phyloP scores from a whole-genome alignment of 1,140 invertebrate species.

The Drosophila yakuba region DNA sequence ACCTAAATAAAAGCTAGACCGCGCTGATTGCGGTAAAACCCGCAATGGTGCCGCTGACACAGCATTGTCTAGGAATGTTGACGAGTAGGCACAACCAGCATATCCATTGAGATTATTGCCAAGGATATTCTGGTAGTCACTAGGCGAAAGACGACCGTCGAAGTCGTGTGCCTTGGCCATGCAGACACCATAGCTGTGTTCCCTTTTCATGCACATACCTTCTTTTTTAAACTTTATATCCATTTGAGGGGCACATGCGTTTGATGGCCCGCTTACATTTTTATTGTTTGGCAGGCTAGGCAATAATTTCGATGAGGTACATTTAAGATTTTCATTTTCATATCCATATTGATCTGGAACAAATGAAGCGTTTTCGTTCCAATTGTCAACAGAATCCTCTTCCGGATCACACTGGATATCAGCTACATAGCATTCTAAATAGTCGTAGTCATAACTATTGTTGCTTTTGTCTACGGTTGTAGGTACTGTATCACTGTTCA shows the following conservation, averaged over 20 bases:
- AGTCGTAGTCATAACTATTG: constrained; percentile 37
- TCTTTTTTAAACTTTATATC: constrained; percentile 24
- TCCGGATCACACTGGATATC: constrained; percentile 12
- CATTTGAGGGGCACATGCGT: neutral
- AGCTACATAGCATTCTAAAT: constrained; percentile 22
- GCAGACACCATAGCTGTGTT: constrained; percentile 42
- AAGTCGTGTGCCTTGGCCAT: constrained; percentile 67
- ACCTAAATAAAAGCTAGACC: constrained; percentile 14
- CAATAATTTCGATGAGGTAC: constrained; percentile 48
- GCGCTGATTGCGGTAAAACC: constrained; percentile 33
- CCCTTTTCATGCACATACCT: constrained; percentile 58
- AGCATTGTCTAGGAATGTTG: constrained; percentile 48
- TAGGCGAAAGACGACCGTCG: constrained; percentile 72
- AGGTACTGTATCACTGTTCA: constrained; percentile 11
- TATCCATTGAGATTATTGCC: constrained; percentile 47
- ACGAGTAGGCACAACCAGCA: constrained; percentile 82
- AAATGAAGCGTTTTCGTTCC: constrained; percentile 23
- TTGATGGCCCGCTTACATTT: constrained; percentile 29
- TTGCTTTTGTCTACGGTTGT: constrained; percentile 19
- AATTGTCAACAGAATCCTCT: constrained; percentile 31
- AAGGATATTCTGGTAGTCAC: constrained; percentile 37
- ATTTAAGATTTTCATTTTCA: constrained; percentile 87
- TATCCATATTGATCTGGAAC: constrained; percentile 23
- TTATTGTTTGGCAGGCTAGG: constrained; percentile 44
- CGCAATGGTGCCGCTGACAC: constrained; percentile 83